A percentile compares a stretch with the other conserved stretches of the same genome.
Conservation (phyloP, 2,888 invertebrate genomes). For the Acanthosepion pharaonis region DNA sequence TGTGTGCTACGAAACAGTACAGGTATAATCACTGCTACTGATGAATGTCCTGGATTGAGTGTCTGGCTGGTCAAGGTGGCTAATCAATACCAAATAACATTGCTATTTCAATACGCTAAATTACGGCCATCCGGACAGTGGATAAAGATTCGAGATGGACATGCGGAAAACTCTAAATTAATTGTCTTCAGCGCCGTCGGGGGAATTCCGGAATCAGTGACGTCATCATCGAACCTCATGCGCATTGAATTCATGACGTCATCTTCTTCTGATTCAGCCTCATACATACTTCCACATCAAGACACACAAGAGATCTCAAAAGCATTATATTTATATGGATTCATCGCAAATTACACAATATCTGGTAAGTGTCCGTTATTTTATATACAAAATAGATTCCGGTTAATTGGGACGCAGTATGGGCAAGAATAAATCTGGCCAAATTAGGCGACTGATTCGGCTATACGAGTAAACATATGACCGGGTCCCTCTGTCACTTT, state of each 20-base stretch:
- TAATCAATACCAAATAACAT: constrained; percentile 57
- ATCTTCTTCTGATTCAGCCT: constrained; percentile 44
- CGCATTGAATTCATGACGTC: constrained; percentile 66
- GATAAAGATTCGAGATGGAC: constrained; percentile 70
- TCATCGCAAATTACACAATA: constrained; percentile 61
- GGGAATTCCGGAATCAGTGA: constrained; percentile 56
- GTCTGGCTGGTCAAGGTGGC: constrained; percentile 64
- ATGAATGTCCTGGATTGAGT: constrained; percentile 62
- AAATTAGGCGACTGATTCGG: no score
- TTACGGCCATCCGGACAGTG: constrained; percentile 64
- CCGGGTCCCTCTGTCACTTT: no score
- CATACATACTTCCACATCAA: constrained; percentile 11
- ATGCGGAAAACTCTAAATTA: constrained; percentile 57
- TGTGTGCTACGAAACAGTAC: constrained; percentile 54
- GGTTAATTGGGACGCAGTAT: not conserved
- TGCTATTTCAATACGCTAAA: constrained; percentile 66
- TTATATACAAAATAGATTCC: no score
- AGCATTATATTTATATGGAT: constrained; percentile 62
- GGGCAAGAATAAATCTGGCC: no score
- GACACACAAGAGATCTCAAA: constrained; percentile 43
- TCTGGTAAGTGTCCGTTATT: constrained; percentile 52
- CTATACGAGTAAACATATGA: not conserved
- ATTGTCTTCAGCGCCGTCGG: constrained; percentile 61
- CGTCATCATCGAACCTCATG: constrained; percentile 63
- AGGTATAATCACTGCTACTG: constrained; percentile 67